These are phyloP conservation scores for Coelinius sp. DNA, from an alignment of 2,888 invertebrate species.

Conservation along the genomic window DNA sequence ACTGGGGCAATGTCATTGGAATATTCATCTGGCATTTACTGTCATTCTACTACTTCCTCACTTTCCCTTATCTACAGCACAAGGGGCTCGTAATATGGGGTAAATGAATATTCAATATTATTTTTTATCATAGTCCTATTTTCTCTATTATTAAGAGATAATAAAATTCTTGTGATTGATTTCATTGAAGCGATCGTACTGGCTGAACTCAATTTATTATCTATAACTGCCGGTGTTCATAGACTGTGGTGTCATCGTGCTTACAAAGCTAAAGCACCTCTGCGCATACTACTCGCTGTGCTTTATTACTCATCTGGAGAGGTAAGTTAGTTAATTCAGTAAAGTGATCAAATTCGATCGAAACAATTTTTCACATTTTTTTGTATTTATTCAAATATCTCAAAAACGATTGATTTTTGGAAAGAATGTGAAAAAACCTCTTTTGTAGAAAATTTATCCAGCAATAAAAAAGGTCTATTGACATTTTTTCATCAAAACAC, in stretches of 20 bases:
- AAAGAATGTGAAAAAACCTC: not conserved
- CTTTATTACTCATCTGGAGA: not conserved
- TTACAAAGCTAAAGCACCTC: slow-evolving; percentile 94
- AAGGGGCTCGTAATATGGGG: slow-evolving; percentile 14
- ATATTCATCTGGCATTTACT: slow-evolving; percentile 6
- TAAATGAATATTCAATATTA: not conserved
- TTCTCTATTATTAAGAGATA: too few species aligned
- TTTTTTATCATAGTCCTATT: not conserved
- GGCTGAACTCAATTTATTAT: slow-evolving; percentile 86
- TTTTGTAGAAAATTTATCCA: too few species aligned
- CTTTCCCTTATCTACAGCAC: slow-evolving; percentile 21
- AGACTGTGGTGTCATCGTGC: slow-evolving; percentile 96
- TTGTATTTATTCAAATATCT: not conserved
- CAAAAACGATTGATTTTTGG: not conserved
- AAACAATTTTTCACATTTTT: not conserved
- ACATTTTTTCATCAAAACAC: too few species aligned
- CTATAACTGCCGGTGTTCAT: slow-evolving; percentile 97
- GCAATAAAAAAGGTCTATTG: too few species aligned
- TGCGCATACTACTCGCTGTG: slow-evolving; percentile 81
- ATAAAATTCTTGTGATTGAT: not conserved
- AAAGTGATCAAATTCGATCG: too few species aligned
- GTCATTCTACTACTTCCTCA: slow-evolving; percentile 20
- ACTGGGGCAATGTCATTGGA: slow-evolving; percentile 16
- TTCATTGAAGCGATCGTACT: slow-evolving; percentile 77
- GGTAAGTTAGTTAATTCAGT: too few species aligned